Conservation (phyloP, 2,888 invertebrate genomes). For the Phasia obesa region DNA sequence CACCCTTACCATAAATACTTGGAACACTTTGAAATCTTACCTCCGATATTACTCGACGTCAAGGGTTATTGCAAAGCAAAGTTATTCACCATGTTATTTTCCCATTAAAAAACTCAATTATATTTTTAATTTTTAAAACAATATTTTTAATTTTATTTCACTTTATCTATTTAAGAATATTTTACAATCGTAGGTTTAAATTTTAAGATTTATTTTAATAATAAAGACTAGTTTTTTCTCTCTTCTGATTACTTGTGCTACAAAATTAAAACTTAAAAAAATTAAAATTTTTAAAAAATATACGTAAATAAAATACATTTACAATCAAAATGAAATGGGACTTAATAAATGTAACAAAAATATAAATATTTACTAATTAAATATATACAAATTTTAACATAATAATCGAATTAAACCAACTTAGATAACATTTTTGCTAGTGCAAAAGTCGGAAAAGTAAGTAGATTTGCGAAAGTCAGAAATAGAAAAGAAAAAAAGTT, state of each 20-base stretch:
- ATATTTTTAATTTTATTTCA: constrained; percentile 55
- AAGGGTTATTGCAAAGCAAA: no score
- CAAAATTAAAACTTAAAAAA: constrained; percentile 32
- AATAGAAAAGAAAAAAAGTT: neutral
- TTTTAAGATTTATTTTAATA: constrained; percentile 42
- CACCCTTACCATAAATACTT: no score
- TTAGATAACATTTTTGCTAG: constrained; percentile 7
- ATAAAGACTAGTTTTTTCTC: constrained; percentile 71
- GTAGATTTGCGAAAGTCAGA: neutral
- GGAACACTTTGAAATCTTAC: no score
- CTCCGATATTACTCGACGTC: no score
- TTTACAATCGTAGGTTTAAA: constrained; percentile 57
- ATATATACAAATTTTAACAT: no score
- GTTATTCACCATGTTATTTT: no score
- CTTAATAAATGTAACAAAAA: constrained; percentile 17
- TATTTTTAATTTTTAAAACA: constrained; percentile 39
- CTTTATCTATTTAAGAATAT: constrained; percentile 41
- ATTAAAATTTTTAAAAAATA: constrained; percentile 51
- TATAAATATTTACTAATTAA: constrained; percentile 17
- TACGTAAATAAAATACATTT: constrained; percentile 32
- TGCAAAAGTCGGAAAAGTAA: no score
- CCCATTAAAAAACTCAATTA: neutral
- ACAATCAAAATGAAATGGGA: constrained; percentile 34
- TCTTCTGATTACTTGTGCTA: constrained; percentile 50
- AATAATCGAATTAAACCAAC: constrained; percentile 10